phyloP scores from a whole-genome alignment of 1,140 invertebrate genomes.

The Physella acuta region DNA sequence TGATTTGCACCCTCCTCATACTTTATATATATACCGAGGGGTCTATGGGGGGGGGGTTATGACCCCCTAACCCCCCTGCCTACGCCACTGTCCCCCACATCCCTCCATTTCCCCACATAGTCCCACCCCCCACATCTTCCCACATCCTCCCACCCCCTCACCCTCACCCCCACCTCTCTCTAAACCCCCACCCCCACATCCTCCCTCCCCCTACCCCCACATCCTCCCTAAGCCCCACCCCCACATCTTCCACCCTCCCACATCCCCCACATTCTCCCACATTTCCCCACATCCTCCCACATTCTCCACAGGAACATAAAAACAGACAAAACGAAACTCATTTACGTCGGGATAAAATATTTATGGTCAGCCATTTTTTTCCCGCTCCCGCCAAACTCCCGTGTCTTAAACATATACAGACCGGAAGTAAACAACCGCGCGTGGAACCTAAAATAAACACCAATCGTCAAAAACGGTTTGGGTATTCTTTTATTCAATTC shows the following conservation, averaged over 20 bases:
- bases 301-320: no score
- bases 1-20: background rate
- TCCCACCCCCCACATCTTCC: background rate
- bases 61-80: background rate
- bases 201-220: background rate
- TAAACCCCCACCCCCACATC: background rate
- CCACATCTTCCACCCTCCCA: background rate
- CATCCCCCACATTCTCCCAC: background rate
- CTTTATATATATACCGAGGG: background rate
- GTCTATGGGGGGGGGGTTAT: no score
- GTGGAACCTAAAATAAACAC: no score
- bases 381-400: background rate
- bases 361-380: background rate
- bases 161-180: background rate
- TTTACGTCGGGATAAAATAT: no score
- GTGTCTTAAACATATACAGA: no score
- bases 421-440: no score
- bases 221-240: background rate
- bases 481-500: no score
- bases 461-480: no score
- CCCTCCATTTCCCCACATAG: background rate
- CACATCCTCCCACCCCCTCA: background rate
- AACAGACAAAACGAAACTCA: no score
- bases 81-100: background rate
- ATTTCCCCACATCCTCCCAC: background rate